These are phyloP conservation scores for Linnaemya vulpina DNA, from an alignment of 2,888 invertebrate species.

Conservation along the genomic window DNA sequence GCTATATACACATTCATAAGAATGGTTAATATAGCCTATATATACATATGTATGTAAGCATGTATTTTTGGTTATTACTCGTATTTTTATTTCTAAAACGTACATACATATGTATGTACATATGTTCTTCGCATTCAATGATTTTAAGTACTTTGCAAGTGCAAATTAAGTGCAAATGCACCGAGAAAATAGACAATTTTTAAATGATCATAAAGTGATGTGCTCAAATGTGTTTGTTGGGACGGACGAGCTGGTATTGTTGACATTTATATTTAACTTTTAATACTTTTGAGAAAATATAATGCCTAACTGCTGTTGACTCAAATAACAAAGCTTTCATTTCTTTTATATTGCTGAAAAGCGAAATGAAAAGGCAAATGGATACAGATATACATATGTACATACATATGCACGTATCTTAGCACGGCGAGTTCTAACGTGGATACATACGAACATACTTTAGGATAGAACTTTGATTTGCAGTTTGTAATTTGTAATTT, in stretches of 20 bases:
- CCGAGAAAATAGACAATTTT: slow-evolving; percentile 37
- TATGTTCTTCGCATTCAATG: slow-evolving; percentile 5
- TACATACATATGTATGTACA: too few relatives aligned
- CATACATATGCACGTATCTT: too few relatives aligned
- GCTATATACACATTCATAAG: neutral
- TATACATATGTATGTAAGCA: neutral
- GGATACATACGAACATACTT: too few relatives aligned
- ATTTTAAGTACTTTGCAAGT: slow-evolving; percentile 65
- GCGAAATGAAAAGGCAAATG: neutral
- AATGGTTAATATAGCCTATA: neutral
- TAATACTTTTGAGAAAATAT: neutral
- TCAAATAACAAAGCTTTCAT: neutral
- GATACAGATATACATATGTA: too few relatives aligned
- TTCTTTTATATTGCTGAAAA: neutral
- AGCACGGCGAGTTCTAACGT: too few relatives aligned
- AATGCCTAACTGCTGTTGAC: neutral
- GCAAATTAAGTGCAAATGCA: slow-evolving; percentile 72
- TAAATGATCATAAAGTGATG: slow-evolving; percentile 25
- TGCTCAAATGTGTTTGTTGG: slow-evolving; percentile 12
- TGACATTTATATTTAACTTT: neutral
- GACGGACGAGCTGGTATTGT: neutral
- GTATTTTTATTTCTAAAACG: slow-evolving; percentile 35
- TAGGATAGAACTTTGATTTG: too few relatives aligned
- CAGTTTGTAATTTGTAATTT: too few relatives aligned
- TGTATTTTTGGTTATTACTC: slow-evolving; percentile 1